Conservation (phyloP, 2,888 invertebrate species). For the Pristionchus arcanus region DNA sequence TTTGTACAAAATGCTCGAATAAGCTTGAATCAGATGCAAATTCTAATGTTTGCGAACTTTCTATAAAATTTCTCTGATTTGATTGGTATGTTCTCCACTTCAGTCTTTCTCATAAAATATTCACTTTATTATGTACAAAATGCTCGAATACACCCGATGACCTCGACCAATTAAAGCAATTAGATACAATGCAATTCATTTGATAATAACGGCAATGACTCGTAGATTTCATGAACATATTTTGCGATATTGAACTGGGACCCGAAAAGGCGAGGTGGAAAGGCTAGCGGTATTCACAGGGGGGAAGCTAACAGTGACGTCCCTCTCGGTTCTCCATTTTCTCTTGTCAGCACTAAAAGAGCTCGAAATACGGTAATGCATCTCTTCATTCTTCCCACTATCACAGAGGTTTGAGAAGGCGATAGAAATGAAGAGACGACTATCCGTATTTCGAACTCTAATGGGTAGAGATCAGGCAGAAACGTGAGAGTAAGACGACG, state of each 20-base stretch:
- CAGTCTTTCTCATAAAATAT: neutral
- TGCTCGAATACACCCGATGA: neutral
- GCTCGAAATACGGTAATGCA: too few relatives aligned
- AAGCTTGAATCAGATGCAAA: too few relatives aligned
- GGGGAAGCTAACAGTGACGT: neutral
- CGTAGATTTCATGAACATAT: conserved; percentile 9
- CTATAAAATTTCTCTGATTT: too few relatives aligned
- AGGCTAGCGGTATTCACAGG: neutral
- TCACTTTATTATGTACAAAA: conserved; percentile 28
- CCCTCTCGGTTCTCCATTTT: too few relatives aligned
- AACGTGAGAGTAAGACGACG: neutral
- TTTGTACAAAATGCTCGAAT: too few relatives aligned
- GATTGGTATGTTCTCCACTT: too few relatives aligned
- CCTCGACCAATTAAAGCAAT: neutral
- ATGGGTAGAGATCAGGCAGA: neutral
- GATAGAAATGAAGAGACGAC: neutral
- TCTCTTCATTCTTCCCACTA: too few relatives aligned
- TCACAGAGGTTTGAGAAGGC: too few relatives aligned
- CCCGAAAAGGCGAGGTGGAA: neutral
- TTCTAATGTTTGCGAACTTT: too few relatives aligned
- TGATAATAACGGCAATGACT: neutral
- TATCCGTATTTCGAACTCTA: neutral
- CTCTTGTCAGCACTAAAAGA: too few relatives aligned
- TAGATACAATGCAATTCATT: neutral
- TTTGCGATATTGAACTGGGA: neutral